Conservation (phyloP, 2,888 invertebrate species). For the Deroplatys truncata region DNA sequence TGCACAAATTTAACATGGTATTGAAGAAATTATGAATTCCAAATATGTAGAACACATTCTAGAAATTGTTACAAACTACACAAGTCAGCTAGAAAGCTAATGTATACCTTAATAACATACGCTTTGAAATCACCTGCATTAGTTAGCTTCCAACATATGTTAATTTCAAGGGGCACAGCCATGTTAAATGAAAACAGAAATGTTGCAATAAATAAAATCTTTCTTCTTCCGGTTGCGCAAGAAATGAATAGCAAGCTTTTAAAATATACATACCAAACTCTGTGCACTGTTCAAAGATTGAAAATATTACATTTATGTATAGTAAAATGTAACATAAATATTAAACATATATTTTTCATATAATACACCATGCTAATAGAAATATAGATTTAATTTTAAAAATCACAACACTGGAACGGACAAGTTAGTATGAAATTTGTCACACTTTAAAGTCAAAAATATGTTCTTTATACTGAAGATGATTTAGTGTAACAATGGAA, state of each 20-base stretch:
- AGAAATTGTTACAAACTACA: background rate
- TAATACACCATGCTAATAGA: conserved; percentile 13
- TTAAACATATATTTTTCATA: conserved; percentile 1
- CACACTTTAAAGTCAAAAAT: background rate
- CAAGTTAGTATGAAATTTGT: conserved; percentile 14
- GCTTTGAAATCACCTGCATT: no score
- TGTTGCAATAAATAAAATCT: background rate
- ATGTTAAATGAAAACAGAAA: background rate
- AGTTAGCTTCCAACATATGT: background rate
- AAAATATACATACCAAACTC: background rate
- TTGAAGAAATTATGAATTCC: background rate
- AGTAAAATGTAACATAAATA: background rate
- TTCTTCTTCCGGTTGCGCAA: background rate
- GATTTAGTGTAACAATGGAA: background rate
- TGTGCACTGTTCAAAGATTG: background rate
- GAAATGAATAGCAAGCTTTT: background rate
- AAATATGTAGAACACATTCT: background rate
- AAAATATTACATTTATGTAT: conserved; percentile 10
- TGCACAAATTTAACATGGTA: background rate
- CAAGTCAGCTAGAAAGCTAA: no score
- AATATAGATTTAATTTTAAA: conserved; percentile 24
- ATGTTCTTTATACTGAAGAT: background rate
- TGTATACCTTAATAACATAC: no score
- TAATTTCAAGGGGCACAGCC: no score
- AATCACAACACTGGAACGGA: conserved; percentile 30